phyloP scores from a whole-genome alignment of 64 coral and sea anemone species.

The Platygyra sinensis region DNA sequence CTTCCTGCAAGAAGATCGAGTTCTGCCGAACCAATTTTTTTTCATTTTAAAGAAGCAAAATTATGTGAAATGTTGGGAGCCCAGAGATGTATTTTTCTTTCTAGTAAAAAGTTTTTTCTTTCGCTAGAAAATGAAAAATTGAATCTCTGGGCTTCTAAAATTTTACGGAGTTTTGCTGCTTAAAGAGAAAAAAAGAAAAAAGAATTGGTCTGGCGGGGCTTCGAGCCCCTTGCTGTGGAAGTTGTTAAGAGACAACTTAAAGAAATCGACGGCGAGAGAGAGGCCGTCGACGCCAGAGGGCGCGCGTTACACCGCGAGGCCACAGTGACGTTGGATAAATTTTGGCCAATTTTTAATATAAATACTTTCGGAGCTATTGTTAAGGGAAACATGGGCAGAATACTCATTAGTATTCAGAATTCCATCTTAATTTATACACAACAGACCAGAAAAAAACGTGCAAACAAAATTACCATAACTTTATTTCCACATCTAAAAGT shows the following conservation, averaged over 20 bases:
- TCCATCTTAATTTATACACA: neutral
- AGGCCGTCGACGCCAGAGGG: constrained; percentile 1
- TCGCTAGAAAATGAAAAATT: neutral
- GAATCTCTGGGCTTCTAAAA: constrained; percentile 4
- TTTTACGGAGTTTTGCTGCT: neutral
- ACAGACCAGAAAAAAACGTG: neutral
- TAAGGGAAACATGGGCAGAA: neutral
- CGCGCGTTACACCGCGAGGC: neutral
- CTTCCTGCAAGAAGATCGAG: no score
- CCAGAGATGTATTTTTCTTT: neutral
- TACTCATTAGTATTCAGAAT: neutral
- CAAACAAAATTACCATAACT: neutral
- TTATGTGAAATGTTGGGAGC: no score
- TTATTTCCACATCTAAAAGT: neutral
- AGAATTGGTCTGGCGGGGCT: neutral
- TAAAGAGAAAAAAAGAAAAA: neutral
- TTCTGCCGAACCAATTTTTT: no score
- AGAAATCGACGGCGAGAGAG: neutral
- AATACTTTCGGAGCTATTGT: neutral
- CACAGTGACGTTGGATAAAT: neutral
- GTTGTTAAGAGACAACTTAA: neutral
- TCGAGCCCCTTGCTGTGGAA: neutral
- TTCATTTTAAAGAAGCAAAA: no score
- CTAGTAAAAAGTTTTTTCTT: no score
- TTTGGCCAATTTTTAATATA: neutral